Base-by-base conservation (phyloP, 2,797 vertebrate species). In the Hylomyscus alleni region DNA sequence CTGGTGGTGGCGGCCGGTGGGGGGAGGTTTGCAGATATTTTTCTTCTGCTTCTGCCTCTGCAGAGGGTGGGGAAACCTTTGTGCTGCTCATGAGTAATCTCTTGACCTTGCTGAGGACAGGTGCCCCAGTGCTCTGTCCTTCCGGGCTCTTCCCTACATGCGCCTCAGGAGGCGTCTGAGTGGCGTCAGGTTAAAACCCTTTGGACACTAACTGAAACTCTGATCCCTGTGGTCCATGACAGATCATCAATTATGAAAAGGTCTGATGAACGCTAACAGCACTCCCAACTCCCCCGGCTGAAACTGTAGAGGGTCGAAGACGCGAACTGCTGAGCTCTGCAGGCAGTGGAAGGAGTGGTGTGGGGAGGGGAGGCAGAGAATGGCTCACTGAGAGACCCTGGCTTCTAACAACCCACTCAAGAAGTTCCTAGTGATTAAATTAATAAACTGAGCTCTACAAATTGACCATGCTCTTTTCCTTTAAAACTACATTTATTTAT, bases 41-140 rank as follows among this genome's bases (percentile, higher is more conserved):
- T 92, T 31, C 86, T 88, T 72, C 62, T 34, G 69, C 44, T 84
- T 94, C 67, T 81, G 65, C 81, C 40, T 83, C 72, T 77, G 67
- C 34, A 20, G 62, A 91, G 40, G 72, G 2, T 40, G 17, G 58
- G 34, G 54, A 65, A 92, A 6, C 12, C 34, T 14, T 54, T 54
- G 8, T 1, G 5, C 67, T 26, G 65, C 50, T 56, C 24, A 37
- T 10, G 31, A 60, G 20, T n/a, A 50, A 65, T 44, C 72, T 65
- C 54, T 65, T 26, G 24, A 78, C 75, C 54, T 72, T 72, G 3
- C 7, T 34, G 6, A 60, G 12, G 73, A 52, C 11, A 0, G 1
- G 58, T n/a, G 22, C 26, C 26, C 54, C 34, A 4, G 40, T 17
- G 24, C 31, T 34, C 50, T 76, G 4, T 20, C 62, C 31, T 72